Evolutionary conservation across 2,888 invertebrate genomes (phyloP).

Genomic region (Odontocolon sp.): DNA sequence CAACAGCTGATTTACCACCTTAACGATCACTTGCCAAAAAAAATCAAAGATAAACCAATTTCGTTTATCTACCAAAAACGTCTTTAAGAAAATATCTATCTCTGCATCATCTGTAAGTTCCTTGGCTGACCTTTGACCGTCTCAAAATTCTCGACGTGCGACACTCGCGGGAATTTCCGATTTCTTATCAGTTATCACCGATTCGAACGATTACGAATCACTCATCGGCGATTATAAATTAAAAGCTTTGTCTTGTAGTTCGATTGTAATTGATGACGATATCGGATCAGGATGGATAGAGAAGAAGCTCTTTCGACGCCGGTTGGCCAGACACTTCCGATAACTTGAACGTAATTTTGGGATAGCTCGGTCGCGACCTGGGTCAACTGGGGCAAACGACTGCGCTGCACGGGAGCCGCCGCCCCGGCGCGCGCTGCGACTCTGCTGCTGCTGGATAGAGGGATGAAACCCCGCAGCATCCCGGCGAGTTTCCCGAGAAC

Average conservation of each 20-base stretch:
- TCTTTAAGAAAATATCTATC: neutral
- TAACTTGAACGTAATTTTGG: slow-evolving; percentile 43
- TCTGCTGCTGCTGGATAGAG: slow-evolving; percentile 65
- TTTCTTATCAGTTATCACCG: neutral
- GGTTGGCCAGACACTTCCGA: slow-evolving; percentile 50
- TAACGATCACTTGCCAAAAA: too few species aligned
- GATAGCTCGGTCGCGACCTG: slow-evolving; percentile 68
- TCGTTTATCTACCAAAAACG: neutral
- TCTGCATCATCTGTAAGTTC: too few species aligned
- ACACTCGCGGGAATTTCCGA: slow-evolving; percentile 15
- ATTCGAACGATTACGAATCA: neutral
- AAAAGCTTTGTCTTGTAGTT: too few species aligned
- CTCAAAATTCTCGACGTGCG: neutral
- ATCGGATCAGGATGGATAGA: neutral
- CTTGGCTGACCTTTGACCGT: neutral
- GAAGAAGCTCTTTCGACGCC: slow-evolving; percentile 10
- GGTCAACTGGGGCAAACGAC: slow-evolving; percentile 76
- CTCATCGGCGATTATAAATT: neutral
- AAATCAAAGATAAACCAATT: neutral
- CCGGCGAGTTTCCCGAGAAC: slow-evolving; percentile 50
- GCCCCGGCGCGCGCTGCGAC: slow-evolving; percentile 73
- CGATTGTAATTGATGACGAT: neutral
- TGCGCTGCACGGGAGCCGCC: slow-evolving; percentile 78
- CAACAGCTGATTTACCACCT: too few species aligned
- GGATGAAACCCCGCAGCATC: slow-evolving; percentile 70